These are phyloP conservation scores for Cinclus cinclus DNA, from an alignment of 2,113 vertebrate genomes.

Conservation along the genomic window DNA sequence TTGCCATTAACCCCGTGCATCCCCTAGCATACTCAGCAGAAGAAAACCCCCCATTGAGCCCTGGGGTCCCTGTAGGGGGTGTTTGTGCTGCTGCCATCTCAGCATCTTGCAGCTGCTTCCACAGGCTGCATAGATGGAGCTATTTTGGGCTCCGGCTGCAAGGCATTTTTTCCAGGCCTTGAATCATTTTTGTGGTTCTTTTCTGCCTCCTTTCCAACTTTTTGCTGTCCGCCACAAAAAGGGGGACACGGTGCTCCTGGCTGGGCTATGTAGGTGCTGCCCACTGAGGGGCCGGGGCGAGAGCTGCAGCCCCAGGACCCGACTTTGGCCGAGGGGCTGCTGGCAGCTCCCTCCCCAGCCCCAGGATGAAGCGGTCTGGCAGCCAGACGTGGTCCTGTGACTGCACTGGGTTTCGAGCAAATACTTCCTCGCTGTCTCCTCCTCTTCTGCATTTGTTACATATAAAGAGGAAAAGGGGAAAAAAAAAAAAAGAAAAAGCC, in stretches of 20 bases:
- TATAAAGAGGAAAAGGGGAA: neutral
- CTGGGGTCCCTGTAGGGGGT: rapidly evolving
- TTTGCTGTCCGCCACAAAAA: neutral
- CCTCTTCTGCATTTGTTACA: slow-evolving; percentile 57
- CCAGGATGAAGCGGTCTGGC: slow-evolving; percentile 19
- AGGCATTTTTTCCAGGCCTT: slow-evolving; percentile 65
- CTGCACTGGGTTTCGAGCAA: neutral
- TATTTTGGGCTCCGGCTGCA: slow-evolving; percentile 45
- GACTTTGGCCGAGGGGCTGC: neutral
- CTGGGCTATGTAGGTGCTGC: rapidly evolving
- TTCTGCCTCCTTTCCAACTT: slow-evolving; percentile 44
- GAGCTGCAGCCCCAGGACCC: neutral
- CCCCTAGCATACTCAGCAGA: rapidly evolving
- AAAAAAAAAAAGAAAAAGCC: neutral
- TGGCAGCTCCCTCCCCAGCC: neutral
- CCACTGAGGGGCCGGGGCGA: rapidly evolving
- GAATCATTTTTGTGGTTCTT: slow-evolving; percentile 68
- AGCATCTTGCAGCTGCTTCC: neutral
- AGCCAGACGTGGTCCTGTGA: slow-evolving; percentile 56
- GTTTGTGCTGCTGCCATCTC: rapidly evolving
- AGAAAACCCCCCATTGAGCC: neutral
- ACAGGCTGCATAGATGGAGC: neutral
- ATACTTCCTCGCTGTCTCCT: slow-evolving; percentile 54
- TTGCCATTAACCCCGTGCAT: neutral
- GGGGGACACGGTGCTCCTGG: neutral